Evolutionary conservation across 2,797 vertebrate species (phyloP).

Genomic region (Pseudochromis fuscus): DNA sequence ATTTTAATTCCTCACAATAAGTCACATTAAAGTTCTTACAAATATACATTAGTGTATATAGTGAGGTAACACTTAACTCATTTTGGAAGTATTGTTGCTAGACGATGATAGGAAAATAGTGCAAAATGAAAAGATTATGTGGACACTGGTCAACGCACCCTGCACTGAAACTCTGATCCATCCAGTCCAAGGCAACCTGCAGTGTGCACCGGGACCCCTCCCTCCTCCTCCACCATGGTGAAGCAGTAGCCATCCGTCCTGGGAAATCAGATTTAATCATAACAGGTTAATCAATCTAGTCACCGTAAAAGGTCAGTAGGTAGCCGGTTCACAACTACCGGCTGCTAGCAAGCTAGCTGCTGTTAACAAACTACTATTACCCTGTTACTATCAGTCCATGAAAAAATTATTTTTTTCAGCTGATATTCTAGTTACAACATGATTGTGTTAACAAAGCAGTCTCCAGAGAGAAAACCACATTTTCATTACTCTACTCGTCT

Average conservation of each 20-base stretch:
- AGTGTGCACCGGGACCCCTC: slow-evolving; percentile 88
- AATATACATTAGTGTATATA: neutral
- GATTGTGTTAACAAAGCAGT: no score
- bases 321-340: no score
- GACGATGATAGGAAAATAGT: slow-evolving; percentile 2
- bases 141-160: slow-evolving; percentile 81
- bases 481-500: no score
- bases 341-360: no score
- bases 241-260: slow-evolving; percentile 97
- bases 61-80: neutral
- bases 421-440: no score
- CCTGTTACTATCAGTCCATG: no score
- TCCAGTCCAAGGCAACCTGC: slow-evolving; percentile 93
- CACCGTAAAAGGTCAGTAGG: no score
- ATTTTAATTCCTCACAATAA: no score
- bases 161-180: slow-evolving; percentile 96
- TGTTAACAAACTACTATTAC: no score
- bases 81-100: slow-evolving; percentile 12
- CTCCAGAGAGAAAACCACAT: no score
- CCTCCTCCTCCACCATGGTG: slow-evolving; percentile 96
- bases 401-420: no score
- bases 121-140: neutral
- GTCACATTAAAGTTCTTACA: neutral
- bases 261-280: slow-evolving; percentile 24
- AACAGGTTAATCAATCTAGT: neutral